A percentile compares a stretch with the other conserved stretches of the same genome.
These are phyloP conservation scores for Sceliomorpha sp. DNA, from an alignment of 2,888 invertebrate species.

Conservation along the genomic window DNA sequence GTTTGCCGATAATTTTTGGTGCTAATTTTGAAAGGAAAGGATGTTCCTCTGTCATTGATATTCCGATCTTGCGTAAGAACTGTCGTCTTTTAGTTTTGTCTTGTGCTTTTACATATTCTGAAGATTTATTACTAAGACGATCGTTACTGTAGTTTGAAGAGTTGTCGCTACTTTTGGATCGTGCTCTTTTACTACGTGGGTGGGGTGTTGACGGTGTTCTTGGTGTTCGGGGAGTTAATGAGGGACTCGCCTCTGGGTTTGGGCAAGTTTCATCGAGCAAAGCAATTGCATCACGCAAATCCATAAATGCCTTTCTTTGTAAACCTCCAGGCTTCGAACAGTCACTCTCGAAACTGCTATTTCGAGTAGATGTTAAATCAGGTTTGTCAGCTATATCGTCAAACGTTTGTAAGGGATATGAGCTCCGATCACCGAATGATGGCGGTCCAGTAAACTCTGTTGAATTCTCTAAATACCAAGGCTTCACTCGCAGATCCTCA, in stretches of 20 bases:
- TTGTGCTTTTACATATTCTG: conserved; percentile 57
- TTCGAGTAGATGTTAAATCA: conserved; percentile 61
- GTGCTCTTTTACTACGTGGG: conserved; percentile 70
- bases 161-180: conserved; percentile 78
- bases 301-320: conserved; percentile 76
- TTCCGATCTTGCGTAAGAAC: conserved; percentile 75
- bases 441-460: conserved; percentile 58
- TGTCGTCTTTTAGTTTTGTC: conserved; percentile 71
- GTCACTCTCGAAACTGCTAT: conserved; percentile 74
- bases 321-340: conserved; percentile 36
- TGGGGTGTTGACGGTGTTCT: conserved; percentile 74
- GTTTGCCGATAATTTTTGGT: conserved; percentile 73
- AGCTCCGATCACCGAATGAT: conserved; percentile 65
- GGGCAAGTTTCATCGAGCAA: conserved; percentile 77
- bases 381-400: conserved; percentile 52
- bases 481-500: conserved; percentile 73
- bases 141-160: conserved; percentile 76
- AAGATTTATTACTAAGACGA: conserved; percentile 67
- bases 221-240: conserved; percentile 73
- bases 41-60: conserved; percentile 76
- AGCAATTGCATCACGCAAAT: conserved; percentile 75
- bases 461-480: conserved; percentile 69
- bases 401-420: conserved; percentile 66
- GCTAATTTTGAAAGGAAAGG: conserved; percentile 73
- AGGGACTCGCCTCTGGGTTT: conserved; percentile 73